phyloP scores from a whole-genome alignment of 23 tunicate species.

The Botrylloides violaceus region DNA sequence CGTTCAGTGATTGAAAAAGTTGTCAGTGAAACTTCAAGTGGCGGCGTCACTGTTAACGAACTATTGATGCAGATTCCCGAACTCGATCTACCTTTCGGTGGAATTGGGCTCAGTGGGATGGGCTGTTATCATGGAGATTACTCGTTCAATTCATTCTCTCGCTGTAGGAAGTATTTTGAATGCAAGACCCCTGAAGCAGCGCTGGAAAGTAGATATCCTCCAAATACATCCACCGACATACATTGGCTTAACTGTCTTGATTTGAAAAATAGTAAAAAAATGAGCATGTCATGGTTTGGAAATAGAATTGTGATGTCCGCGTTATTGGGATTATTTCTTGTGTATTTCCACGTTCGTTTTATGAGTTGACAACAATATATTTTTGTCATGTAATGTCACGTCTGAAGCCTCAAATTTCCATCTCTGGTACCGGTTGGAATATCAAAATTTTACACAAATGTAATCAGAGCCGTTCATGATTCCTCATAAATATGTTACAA shows the following conservation, averaged over 20 bases:
- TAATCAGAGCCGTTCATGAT: too few species aligned
- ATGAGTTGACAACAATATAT: too few species aligned
- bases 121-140: conserved; percentile 73
- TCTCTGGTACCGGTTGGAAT: too few species aligned
- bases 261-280: neutral
- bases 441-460: too few species aligned
- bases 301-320: neutral
- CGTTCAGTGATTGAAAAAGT: conserved; percentile 36
- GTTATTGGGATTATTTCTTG: neutral
- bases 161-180: conserved; percentile 22
- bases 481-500: too few species aligned
- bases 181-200: conserved; percentile 48
- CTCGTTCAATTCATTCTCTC: conserved; percentile 56
- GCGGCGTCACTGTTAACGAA: conserved; percentile 81
- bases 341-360: too few species aligned
- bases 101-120: conserved; percentile 67
- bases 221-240: conserved; percentile 29
- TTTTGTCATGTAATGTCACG: too few species aligned
- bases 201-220: conserved; percentile 32
- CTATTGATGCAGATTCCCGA: conserved; percentile 38
- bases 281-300: neutral
- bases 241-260: neutral
- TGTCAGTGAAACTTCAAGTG: conserved; percentile 32
- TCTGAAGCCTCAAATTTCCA: too few species aligned
- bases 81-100: conserved; percentile 76